A percentile compares a stretch with the other conserved stretches of the same genome.
Evolutionary conservation across 92 coral and sea anemone genomes (phyloP).

Genomic region (Phenganax marumi): DNA sequence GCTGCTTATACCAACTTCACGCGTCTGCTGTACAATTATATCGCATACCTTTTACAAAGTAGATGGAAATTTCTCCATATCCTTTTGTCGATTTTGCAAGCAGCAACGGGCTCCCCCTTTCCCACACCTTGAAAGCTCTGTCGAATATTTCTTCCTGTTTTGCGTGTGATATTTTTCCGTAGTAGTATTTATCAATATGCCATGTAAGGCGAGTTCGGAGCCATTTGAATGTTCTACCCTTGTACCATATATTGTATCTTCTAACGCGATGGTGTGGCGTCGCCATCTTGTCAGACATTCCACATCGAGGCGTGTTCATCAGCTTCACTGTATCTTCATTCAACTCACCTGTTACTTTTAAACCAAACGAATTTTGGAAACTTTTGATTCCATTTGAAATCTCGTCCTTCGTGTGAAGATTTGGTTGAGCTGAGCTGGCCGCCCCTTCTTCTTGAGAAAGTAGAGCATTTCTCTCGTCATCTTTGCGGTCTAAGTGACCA

Average conservation of each 20-base stretch:
- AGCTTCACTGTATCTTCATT: constrained; percentile 33
- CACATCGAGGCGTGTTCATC: constrained; percentile 42
- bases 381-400: constrained; percentile 31
- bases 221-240: constrained; percentile 34
- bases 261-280: constrained; percentile 33
- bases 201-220: constrained; percentile 42
- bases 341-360: constrained; percentile 39
- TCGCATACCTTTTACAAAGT: constrained; percentile 34
- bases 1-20: no score
- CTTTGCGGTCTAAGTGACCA: constrained; percentile 16
- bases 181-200: constrained; percentile 30
- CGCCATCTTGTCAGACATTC: constrained; percentile 39
- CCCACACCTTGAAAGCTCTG: constrained; percentile 39
- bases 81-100: constrained; percentile 50
- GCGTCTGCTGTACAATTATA: no score
- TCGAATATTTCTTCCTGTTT: constrained; percentile 27
- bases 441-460: not conserved
- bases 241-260: constrained; percentile 45
- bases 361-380: constrained; percentile 35
- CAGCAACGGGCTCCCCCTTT: constrained; percentile 13
- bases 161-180: not conserved
- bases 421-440: not conserved
- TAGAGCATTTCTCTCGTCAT: constrained; percentile 17
- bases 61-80: constrained; percentile 53
- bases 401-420: constrained; percentile 19